These are phyloP conservation scores for Drosophila rhopaloa DNA, from an alignment of 1,140 invertebrate species.

Conservation along the genomic window DNA sequence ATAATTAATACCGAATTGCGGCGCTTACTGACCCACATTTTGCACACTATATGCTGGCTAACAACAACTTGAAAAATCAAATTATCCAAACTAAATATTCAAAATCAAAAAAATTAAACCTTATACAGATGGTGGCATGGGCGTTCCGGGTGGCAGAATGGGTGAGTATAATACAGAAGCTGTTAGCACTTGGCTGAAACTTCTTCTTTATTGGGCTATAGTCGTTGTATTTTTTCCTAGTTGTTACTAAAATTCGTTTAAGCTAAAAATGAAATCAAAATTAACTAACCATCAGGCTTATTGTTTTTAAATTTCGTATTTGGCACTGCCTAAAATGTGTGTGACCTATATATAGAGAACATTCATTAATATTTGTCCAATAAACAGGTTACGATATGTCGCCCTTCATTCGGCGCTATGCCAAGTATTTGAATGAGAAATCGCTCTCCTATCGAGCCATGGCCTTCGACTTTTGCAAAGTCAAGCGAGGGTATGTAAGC, in stretches of 20 bases:
- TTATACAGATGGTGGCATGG: conserved; percentile 83
- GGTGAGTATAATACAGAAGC: conserved; percentile 72
- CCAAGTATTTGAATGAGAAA: conserved; percentile 99
- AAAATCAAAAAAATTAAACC: conserved; percentile 64
- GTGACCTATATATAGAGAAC: conserved; percentile 3
- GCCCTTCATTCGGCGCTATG: conserved; percentile 98
- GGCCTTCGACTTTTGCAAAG: conserved; percentile 99
- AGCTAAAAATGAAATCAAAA: conserved; percentile 40
- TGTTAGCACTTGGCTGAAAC: conserved; percentile 39
- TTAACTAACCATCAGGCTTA: conserved; percentile 45
- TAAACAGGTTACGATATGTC: conserved; percentile 99
- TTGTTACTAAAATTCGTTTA: conserved; percentile 43
- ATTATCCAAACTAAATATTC: conserved; percentile 49
- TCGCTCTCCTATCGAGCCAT: conserved; percentile 98
- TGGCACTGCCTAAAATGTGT: conserved; percentile 37
- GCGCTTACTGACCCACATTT: conserved; percentile 53
- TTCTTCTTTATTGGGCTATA: conserved; percentile 21
- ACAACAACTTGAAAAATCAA: conserved; percentile 38
- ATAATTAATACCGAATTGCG: conserved; percentile 47
- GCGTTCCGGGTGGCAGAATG: conserved; percentile 84
- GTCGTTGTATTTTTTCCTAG: conserved; percentile 20
- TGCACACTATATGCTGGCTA: conserved; percentile 38
- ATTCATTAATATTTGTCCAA: not conserved
- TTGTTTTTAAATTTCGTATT: conserved; percentile 37
- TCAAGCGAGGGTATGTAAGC: conserved; percentile 94